Base-by-base conservation (phyloP, 2,888 invertebrate species). In the Oxystoma pomonae region DNA sequence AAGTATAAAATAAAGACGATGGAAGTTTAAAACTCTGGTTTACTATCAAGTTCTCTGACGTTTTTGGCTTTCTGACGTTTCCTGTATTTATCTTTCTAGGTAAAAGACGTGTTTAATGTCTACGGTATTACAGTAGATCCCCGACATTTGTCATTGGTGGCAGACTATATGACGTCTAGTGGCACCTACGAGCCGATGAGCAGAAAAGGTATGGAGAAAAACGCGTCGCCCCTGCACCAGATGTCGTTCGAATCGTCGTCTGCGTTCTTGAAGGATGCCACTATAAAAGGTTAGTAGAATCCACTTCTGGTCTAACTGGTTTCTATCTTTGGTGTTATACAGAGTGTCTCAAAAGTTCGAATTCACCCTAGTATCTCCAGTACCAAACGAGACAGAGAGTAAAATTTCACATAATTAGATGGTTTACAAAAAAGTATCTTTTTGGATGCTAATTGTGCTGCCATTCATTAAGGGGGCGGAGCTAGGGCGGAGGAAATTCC, bases 121-220 rank as follows among this genome's bases (percentile, higher is more conserved):
- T 99, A 99, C 74, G 98, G 98, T 20, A 99, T 99, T 74, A 87
- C 88, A 7, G 97, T 99, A 1, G 95, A 98, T 81, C 90, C 92
- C 0, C 85, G 98, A 20, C 99, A 99, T 85, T 84, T 99, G 73
- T 87, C 90, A 0, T 82, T 99, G 2, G 87, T 98, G 60, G 94
- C 98, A 0, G 98, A 99, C 81, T 98, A 98, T 77, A 98, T 99
- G 98, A 99, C 98, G 0, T 95, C 89, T 72, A 92, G 92, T 73
- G 99, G 99, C 0, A 82, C 84, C 0, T 96, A 92, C 75, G 90
- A 90, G 74, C 92, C 98, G 0, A 87, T 98, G 80, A 98, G 92
- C 77, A 85, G 99, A 20, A 88, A 86, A 72, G 95, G 96, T 7
- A 94, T 99, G 88, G 90, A 91, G 71, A 86, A 88, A 58, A 92